Evolutionary conservation across 2,888 invertebrate species (phyloP), one percentile per base, ranked within the genome.

Genomic region (Meliscaeva auricollis): DNA sequence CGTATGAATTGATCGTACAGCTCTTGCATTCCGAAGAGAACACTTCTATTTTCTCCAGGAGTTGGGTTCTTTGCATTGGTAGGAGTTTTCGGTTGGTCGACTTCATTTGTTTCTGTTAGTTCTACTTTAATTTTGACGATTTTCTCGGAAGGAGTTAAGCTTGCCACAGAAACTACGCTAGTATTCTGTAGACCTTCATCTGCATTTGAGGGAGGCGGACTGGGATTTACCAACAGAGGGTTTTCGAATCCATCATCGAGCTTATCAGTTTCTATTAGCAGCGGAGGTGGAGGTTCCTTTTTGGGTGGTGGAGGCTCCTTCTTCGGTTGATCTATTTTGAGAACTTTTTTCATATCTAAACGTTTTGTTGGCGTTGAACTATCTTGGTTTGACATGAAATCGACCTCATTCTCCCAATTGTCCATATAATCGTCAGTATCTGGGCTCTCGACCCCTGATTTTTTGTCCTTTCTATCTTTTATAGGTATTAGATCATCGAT

Each of bases 351-450:
- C 0, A 32, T 1, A 1, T 62, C 73, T 9, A 69, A 8, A 11
- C 62, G 60, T 17, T 78, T 85, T 13, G 87, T 88, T 4, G 90
- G 90, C 9, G 89, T 90, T 7, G 87, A 89, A 68, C 88, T 89
- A 20, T 90, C 90, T 1, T 88, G 88, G n/a, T 89, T 89, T 7
- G 88, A 87, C 87, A 89, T 88, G 0, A 90, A 90, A 32, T 89
- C 89, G 3, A 83, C 88, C 7, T 91, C 92, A 54, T 91, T 91
- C 85, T 92, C 92, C 92, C 92, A 92, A 79, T 91, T 92, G 69
- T 91, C 91, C 73, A 91, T 90, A 56, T 92, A 92, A 77, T 92
- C 92, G 87, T 92, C 92, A 0, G 92, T 92, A 66, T 92, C 91
- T 0, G 92, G 92, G 78, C 92, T 92, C 7, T 89, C 89, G n/a